Evolutionary conservation across 2,888 invertebrate species (phyloP).

Genomic region (Amphiduros pacificus): DNA sequence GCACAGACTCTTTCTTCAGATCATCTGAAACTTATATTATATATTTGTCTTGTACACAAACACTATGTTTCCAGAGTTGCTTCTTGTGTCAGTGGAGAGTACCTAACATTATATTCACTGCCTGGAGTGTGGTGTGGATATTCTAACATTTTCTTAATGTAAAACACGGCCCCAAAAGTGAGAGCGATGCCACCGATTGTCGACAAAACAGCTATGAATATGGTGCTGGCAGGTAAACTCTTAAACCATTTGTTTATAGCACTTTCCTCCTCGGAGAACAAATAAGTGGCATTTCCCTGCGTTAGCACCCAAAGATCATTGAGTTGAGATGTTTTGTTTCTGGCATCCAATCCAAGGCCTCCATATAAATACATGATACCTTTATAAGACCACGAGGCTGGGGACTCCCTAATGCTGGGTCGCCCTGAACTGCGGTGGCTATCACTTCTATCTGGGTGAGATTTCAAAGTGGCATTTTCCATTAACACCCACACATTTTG

Average conservation of each 20-base stretch:
- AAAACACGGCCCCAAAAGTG: slow-evolving; percentile 8
- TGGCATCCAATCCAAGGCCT: slow-evolving; percentile 5
- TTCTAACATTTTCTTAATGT: slow-evolving; percentile 12
- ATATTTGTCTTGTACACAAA: no score
- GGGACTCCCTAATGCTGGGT: no score
- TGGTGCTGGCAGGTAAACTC: not conserved
- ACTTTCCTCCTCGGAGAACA: not conserved
- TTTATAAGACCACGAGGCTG: slow-evolving; percentile 5
- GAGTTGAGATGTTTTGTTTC: slow-evolving; percentile 11
- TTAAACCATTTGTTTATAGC: slow-evolving; percentile 11
- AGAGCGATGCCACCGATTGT: slow-evolving; percentile 10
- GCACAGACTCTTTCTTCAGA: no score
- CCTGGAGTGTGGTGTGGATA: slow-evolving; percentile 6
- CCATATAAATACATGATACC: slow-evolving; percentile 13
- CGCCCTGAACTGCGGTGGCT: slow-evolving; percentile 2
- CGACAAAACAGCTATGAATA: slow-evolving; percentile 7
- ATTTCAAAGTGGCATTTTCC: not conserved
- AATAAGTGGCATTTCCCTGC: not conserved
- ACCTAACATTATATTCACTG: slow-evolving; percentile 13
- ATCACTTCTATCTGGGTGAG: no score
- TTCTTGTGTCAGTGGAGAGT: slow-evolving; percentile 11
- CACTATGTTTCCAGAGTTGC: not conserved
- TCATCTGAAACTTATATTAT: no score
- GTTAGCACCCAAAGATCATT: slow-evolving; percentile 11
- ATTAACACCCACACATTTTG: slow-evolving; percentile 2